phyloP scores from a whole-genome alignment of 2,888 invertebrate genomes.

The Pristionchus entomophagus region DNA sequence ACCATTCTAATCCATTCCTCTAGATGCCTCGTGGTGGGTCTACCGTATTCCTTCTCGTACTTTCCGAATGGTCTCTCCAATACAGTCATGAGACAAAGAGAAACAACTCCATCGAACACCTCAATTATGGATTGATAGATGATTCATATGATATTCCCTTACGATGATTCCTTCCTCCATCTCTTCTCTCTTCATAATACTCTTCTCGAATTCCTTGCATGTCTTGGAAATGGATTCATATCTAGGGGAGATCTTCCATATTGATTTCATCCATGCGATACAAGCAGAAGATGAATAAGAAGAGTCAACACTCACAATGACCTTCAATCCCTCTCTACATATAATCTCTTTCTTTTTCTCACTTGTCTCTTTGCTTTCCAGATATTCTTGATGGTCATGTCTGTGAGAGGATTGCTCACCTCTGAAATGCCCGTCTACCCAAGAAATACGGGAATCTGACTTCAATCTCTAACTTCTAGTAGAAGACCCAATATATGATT shows the following conservation, averaged over 20 bases:
- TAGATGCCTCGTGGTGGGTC: constrained; percentile 22
- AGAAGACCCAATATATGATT: no score
- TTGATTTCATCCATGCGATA: constrained; percentile 14
- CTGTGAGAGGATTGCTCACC: constrained; percentile 11
- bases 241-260: not conserved
- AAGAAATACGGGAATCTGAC: not conserved
- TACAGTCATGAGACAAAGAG: not conserved
- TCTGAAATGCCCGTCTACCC: constrained; percentile 1
- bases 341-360: not conserved
- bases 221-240: constrained; percentile 32
- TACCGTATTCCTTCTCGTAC: constrained; percentile 45
- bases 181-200: not conserved
- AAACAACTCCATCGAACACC: constrained; percentile 7
- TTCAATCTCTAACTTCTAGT: not conserved
- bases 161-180: constrained; percentile 20
- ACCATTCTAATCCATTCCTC: constrained; percentile 42
- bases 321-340: not conserved
- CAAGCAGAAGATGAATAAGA: not conserved
- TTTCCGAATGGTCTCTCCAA: constrained; percentile 30
- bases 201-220: constrained; percentile 30
- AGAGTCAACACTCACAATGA: not conserved
- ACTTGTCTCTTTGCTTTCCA: constrained; percentile 39
- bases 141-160: no score
- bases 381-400: not conserved
- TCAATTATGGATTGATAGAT: not conserved